Percentiles rank a stretch among this genome's conserved stretches.
phyloP scores from a whole-genome alignment of 2,888 invertebrate species.

The Actias luna region DNA sequence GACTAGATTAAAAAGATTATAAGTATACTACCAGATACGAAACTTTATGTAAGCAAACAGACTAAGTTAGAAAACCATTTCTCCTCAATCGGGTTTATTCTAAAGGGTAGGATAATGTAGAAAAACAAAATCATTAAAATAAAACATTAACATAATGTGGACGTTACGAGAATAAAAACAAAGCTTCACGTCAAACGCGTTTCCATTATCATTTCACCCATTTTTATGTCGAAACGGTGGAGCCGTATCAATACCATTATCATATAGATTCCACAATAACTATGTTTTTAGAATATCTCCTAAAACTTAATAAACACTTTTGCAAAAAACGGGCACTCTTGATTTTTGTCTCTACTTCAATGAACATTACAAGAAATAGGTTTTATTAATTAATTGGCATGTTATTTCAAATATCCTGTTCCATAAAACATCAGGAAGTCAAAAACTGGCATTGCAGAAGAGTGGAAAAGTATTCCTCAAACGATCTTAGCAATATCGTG shows the following conservation, averaged over 20 bases:
- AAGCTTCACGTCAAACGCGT: neutral
- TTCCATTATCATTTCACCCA: conserved; percentile 18
- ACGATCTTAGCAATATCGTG: no score
- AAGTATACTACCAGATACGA: no score
- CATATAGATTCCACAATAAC: neutral
- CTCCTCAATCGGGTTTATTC: neutral
- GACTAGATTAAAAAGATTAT: no score
- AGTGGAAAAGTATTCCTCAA: no score
- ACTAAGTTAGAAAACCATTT: neutral
- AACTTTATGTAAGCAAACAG: neutral
- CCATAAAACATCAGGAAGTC: no score
- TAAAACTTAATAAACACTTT: neutral
- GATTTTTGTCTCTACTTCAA: no score
- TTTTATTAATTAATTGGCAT: no score
- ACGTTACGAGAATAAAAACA: conserved; percentile 12
- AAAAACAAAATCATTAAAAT: conserved; percentile 20
- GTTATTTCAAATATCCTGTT: no score
- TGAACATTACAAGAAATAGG: no score
- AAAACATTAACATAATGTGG: conserved; percentile 22
- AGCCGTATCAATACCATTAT: neutral
- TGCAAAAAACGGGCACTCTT: no score
- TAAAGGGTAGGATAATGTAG: conserved; percentile 7
- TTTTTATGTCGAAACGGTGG: neutral
- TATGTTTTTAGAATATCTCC: neutral
- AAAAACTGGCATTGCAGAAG: no score